Evolutionary conservation across 2,797 vertebrate species (phyloP).

Genomic region (Phyllotis vaccarum): DNA sequence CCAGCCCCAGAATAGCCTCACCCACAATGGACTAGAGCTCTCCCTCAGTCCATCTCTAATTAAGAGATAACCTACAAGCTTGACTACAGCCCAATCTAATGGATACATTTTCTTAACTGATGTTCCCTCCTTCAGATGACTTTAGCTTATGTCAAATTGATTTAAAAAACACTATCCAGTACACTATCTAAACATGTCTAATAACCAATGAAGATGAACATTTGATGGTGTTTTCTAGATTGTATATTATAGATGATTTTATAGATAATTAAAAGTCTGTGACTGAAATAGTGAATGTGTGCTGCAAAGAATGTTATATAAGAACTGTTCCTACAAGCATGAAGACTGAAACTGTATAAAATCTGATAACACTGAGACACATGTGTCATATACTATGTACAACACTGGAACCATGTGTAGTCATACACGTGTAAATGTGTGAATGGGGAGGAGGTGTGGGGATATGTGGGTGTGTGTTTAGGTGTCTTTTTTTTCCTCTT

Average conservation of each 20-base stretch:
- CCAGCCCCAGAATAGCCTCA: neutral
- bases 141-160: neutral
- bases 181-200: neutral
- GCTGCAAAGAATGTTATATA: neutral
- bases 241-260: neutral
- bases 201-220: neutral
- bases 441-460: neutral
- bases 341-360: neutral
- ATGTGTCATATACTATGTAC: neutral
- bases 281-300: neutral
- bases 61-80: neutral
- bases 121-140: neutral
- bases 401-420: neutral
- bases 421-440: neutral
- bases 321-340: neutral
- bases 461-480: neutral
- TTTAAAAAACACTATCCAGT: neutral
- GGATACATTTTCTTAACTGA: neutral
- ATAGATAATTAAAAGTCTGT: neutral
- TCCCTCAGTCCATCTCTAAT: neutral
- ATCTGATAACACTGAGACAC: neutral
- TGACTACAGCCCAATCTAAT: neutral
- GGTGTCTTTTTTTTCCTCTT: constrained; percentile 28
- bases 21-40: neutral
- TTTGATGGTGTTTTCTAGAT: neutral